phyloP scores from a whole-genome alignment of 2,888 invertebrate species.

The Meiosimyza platycephala region DNA sequence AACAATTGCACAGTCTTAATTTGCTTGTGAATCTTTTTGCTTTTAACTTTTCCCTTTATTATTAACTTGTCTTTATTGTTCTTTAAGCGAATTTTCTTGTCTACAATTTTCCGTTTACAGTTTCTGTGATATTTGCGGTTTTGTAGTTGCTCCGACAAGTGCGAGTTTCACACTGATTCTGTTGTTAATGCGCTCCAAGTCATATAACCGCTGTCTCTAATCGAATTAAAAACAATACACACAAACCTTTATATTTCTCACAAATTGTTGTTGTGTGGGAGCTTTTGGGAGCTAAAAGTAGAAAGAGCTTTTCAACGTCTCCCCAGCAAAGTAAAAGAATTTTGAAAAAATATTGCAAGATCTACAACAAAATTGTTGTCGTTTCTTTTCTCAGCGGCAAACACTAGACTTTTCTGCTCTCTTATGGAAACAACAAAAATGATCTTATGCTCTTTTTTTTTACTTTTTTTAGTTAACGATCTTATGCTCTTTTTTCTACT shows the following conservation, averaged over 20 bases:
- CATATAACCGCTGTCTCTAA: constrained; percentile 52
- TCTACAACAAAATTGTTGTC: too few relatives aligned
- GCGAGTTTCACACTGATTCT: constrained; percentile 59
- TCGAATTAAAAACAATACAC: constrained; percentile 52
- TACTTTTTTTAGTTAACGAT: too few relatives aligned
- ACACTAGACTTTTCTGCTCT: too few relatives aligned
- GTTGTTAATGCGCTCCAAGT: constrained; percentile 47
- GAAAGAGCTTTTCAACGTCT: too few relatives aligned
- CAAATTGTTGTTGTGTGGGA: background rate
- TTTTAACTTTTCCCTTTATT: constrained; percentile 29
- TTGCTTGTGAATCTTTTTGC: constrained; percentile 1
- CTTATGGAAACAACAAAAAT: too few relatives aligned
- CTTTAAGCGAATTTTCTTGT: constrained; percentile 11
- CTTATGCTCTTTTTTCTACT: too few relatives aligned
- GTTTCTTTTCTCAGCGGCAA: too few relatives aligned
- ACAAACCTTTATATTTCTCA: background rate
- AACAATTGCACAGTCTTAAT: background rate
- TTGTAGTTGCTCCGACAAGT: constrained; percentile 57
- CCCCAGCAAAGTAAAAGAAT: too few relatives aligned
- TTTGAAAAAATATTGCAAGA: too few relatives aligned
- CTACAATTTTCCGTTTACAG: constrained; percentile 35
- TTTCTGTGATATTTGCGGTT: constrained; percentile 39
- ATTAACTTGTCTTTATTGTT: constrained; percentile 4
- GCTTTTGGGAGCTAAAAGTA: background rate
- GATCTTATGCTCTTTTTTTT: too few relatives aligned